Percentiles rank a stretch among this genome's conserved stretches.
These are phyloP conservation scores for Magallana gigas DNA, from an alignment of 1,140 invertebrate species.

Conservation along the genomic window DNA sequence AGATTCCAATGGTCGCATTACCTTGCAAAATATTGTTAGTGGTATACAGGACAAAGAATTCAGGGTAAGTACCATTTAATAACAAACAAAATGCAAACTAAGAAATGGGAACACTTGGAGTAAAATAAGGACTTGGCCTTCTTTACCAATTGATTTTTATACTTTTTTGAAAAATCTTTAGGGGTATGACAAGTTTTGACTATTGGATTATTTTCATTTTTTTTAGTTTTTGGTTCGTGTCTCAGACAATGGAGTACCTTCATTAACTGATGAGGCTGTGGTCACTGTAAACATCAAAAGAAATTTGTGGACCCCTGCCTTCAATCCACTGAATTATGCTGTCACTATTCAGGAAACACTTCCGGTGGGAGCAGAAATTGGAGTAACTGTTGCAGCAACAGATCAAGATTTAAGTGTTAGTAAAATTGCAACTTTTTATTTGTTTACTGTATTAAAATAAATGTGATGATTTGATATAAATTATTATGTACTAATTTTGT, in stretches of 20 bases:
- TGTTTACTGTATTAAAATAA: too few relatives aligned
- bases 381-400: constrained; percentile 46
- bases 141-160: too few relatives aligned
- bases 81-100: too few relatives aligned
- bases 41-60: background rate
- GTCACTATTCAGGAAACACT: constrained; percentile 63
- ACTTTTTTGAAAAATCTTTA: too few relatives aligned
- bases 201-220: background rate
- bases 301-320: constrained; percentile 85
- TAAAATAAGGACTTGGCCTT: too few relatives aligned
- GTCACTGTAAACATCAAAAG: constrained; percentile 91
- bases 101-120: too few relatives aligned
- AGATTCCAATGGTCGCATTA: constrained; percentile 12
- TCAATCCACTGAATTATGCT: constrained; percentile 80
- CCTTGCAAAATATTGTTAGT: background rate
- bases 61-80: background rate
- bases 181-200: too few relatives aligned
- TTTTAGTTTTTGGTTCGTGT: constrained; percentile 55
- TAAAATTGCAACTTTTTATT: background rate
- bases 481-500: too few relatives aligned
- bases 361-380: constrained; percentile 49
- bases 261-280: constrained; percentile 42
- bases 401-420: constrained; percentile 66
- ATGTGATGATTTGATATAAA: too few relatives aligned
- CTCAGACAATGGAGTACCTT: constrained; percentile 57